These are phyloP conservation scores for Drosophila mercatorum DNA, from an alignment of 2,888 invertebrate genomes.

Conservation along the genomic window DNA sequence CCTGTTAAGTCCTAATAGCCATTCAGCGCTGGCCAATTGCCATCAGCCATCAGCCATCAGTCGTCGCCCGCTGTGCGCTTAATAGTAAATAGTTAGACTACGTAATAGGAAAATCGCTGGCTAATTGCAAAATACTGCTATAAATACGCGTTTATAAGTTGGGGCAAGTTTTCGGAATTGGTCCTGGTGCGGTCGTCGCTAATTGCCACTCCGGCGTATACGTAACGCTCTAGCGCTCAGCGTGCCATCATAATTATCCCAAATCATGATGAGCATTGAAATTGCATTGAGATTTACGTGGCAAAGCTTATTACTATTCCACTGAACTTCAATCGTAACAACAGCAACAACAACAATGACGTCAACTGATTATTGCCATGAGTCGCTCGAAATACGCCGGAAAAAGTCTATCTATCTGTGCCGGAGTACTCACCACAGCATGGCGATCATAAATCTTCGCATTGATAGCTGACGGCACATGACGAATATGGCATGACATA, in stretches of 20 bases:
- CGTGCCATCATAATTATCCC: conserved; percentile 42
- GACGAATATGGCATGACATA: conserved; percentile 31
- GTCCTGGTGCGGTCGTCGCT: conserved; percentile 19
- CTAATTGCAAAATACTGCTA: conserved; percentile 68
- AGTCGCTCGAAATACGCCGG: not conserved
- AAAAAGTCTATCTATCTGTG: not conserved
- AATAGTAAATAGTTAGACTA: conserved; percentile 67
- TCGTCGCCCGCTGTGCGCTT: conserved; percentile 41
- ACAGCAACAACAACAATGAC: conserved; percentile 23
- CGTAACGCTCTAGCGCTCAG: conserved; percentile 50
- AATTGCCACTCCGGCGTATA: conserved; percentile 55
- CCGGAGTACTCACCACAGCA: conserved; percentile 18
- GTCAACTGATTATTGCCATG: conserved; percentile 27
- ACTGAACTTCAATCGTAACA: conserved; percentile 16
- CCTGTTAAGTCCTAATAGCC: conserved; percentile 22
- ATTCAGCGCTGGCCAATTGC: conserved; percentile 26
- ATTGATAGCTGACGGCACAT: conserved; percentile 36
- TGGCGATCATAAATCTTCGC: conserved; percentile 79
- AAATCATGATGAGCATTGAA: conserved; percentile 54
- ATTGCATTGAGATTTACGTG: conserved; percentile 67
- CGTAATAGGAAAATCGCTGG: conserved; percentile 57
- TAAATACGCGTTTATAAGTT: conserved; percentile 30
- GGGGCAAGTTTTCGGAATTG: conserved; percentile 21
- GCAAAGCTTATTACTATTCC: conserved; percentile 10
- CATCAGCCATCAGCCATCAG: conserved; percentile 28